phyloP scores from a whole-genome alignment of 23 tunicate species.

The Trididemnum nubilum region DNA sequence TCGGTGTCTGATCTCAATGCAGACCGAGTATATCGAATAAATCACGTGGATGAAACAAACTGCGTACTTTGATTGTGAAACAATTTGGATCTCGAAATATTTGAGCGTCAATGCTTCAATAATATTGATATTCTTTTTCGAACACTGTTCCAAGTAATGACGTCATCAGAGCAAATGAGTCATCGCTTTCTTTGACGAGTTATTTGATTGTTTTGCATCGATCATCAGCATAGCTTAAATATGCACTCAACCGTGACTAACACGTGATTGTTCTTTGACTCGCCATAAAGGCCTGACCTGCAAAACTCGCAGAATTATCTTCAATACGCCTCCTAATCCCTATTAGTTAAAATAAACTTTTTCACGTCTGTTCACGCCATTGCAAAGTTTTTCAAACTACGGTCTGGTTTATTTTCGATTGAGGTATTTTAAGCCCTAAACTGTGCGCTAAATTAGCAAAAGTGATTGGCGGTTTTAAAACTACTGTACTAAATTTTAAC shows the following conservation, averaged over 20 bases:
- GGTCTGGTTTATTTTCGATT: neutral
- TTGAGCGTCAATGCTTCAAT: too few species aligned
- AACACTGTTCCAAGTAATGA: neutral
- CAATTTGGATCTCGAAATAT: too few species aligned
- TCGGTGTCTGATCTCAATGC: too few species aligned
- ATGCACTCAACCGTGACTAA: conserved; percentile 12
- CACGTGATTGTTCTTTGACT: neutral
- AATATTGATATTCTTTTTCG: too few species aligned
- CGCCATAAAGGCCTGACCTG: neutral
- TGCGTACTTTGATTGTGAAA: too few species aligned
- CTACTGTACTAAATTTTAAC: too few species aligned
- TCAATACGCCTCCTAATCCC: conserved; percentile 14
- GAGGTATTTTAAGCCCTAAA: too few species aligned
- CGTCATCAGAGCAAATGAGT: conserved; percentile 1
- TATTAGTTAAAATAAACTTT: conserved; percentile 5
- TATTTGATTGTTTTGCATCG: neutral
- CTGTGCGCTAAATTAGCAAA: too few species aligned
- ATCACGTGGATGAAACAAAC: too few species aligned
- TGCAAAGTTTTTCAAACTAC: neutral
- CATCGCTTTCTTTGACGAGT: neutral
- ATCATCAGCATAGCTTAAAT: neutral
- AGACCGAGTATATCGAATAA: too few species aligned
- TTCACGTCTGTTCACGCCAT: conserved; percentile 24
- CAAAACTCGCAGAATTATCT: neutral
- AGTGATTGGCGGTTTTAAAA: too few species aligned